Conservation (phyloP, 2,113 vertebrate genomes). For the Eolophus roseicapilla region DNA sequence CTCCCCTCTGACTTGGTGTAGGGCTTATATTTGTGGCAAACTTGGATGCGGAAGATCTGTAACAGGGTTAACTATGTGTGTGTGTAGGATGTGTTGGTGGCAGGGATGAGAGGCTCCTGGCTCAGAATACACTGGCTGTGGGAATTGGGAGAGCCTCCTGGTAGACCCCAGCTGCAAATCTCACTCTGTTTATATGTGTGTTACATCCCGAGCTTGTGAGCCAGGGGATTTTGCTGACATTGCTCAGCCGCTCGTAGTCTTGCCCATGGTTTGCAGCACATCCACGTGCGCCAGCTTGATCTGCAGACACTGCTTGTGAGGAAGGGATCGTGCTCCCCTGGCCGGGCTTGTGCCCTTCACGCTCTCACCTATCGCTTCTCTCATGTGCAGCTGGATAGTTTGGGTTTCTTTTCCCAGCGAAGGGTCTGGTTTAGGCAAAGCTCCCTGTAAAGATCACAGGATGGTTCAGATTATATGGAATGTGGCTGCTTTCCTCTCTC, state of each 20-base stretch:
- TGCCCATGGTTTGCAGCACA: neutral
- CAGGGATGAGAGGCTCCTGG: neutral
- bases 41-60: neutral
- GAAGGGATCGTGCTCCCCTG: neutral
- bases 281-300: neutral
- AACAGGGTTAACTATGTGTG: neutral
- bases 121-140: neutral
- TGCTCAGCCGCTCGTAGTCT: neutral
- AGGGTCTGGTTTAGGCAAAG: neutral
- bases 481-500: neutral
- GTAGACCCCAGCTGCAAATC: neutral
- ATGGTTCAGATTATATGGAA: neutral
- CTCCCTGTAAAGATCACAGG: fast-evolving
- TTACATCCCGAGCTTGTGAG: neutral
- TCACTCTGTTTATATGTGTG: neutral
- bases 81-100: neutral
- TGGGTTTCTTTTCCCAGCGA: neutral
- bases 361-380: neutral
- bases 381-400: neutral
- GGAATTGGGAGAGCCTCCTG: neutral
- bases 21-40: neutral
- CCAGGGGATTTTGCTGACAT: neutral
- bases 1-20: neutral
- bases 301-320: neutral
- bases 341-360: neutral